phyloP scores from a whole-genome alignment of 2,888 invertebrate species.

The Chrysolina americana region DNA sequence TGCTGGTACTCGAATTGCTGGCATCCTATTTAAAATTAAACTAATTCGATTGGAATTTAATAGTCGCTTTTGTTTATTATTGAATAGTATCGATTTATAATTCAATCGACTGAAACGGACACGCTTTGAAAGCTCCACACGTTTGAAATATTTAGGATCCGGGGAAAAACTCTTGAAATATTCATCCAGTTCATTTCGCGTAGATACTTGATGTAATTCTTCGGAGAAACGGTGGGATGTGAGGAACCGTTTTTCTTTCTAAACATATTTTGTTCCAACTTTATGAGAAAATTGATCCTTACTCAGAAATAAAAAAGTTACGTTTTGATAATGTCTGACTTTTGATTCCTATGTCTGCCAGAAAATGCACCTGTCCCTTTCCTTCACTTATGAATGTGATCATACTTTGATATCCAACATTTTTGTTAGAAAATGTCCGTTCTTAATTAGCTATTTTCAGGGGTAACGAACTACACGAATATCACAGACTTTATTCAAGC shows the following conservation, averaged over 20 bases:
- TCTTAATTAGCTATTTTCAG: neutral
- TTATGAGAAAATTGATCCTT: too few species aligned
- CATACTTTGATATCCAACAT: too few species aligned
- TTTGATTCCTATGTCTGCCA: too few species aligned
- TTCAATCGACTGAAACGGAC: conserved; percentile 6
- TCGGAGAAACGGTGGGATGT: neutral
- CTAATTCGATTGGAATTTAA: conserved; percentile 17
- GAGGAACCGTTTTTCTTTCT: neutral
- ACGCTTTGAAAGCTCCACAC: neutral
- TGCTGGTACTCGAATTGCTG: neutral
- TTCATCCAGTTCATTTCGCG: neutral
- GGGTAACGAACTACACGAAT: neutral
- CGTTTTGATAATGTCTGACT: too few species aligned
- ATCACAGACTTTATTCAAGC: neutral
- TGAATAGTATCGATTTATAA: conserved; percentile 14
- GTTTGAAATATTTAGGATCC: conserved; percentile 12
- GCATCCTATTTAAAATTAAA: neutral
- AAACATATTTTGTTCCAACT: neutral
- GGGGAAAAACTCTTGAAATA: neutral
- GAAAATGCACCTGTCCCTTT: too few species aligned
- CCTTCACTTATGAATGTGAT: too few species aligned
- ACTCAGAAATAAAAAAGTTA: too few species aligned
- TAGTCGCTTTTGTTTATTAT: neutral
- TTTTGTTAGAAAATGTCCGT: too few species aligned
- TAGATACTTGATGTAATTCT: neutral